Evolutionary conservation across 2,113 vertebrate genomes (phyloP), one percentile per base, ranked within the genome.

Genomic region (Numenius arquata): DNA sequence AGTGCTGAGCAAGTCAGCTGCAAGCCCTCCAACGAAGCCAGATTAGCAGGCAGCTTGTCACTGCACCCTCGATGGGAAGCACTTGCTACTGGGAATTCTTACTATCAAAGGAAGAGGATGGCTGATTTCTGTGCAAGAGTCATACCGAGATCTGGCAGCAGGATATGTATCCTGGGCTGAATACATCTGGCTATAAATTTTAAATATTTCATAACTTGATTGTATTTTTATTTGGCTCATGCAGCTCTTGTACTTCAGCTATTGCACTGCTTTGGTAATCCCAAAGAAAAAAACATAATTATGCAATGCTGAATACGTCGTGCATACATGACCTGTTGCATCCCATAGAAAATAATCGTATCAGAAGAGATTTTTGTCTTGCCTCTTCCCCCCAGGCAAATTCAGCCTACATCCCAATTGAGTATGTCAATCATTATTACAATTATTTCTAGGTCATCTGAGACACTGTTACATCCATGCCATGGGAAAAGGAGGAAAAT

Each of bases 1-100:
- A 93, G 52, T 47, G 86, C 72, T 87, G 50, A 94, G 73, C 85
- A 83, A 93, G 79, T 59, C 90, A 88, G 45, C 62, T 86, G 81
- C 68, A 80, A n/a, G n/a, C 32, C 72, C 73, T 95, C 41, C 43
- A 86, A 77, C n/a, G 59, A 90, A 90, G 76, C 45, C 66, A 43
- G 45, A 70, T 66, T 36, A 96, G 71, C 32, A 65, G 45, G 45
- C 27, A 1, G 20, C 65, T 87, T 89, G 55, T 77, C 4, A 1
- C 76, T 84, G 86, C 9, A 47, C 23, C 72, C 52, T 80, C n/a
- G 13, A 6, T 6, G 32, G 71, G 55, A 85, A 89, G 48, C 27
- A 50, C 61, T 86, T 86, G 43, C n/a, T 63, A 55, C n/a, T 13
- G 11, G 11, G 68, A 95, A 63, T 66, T 47, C 73, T 71, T 84